Base-by-base conservation (phyloP, 2,888 invertebrate genomes). In the Hipparchia semele region DNA sequence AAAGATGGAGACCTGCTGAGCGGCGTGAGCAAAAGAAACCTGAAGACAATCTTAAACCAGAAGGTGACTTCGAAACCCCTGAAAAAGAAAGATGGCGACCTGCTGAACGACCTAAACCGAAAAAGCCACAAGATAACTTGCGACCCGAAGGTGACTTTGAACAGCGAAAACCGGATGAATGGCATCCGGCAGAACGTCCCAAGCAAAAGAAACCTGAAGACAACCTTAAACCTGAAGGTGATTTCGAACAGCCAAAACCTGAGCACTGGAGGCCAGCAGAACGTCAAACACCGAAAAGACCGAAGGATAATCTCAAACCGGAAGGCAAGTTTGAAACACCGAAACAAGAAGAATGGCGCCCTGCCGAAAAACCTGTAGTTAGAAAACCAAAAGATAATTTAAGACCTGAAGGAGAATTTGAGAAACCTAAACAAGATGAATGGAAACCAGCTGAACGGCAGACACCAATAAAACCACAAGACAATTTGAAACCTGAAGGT, bases 151-250 rank as follows among this genome's bases (percentile, higher is more conserved):
- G 93, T 8, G 90, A 94, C 0, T 94, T 95, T 71, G 94, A 94
- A 76, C 2, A 90, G 87, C 0, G 82, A 82, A 70, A 84, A 81
- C 51, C 51, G 70, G 88, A 89, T 2, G 76, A 87, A 72, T 89
- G 86, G 83, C 80, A 81, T 2, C 90, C 90, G 5, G 89, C 90
- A 2, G 86, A 90, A 79, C 79, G 84, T 6, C 84, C 70, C 51
- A 75, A 67, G 0, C 81, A 80, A 76, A 81, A 79, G 74, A 83
- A 84, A 70, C 88, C 92, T 56, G 39, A 85, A 6, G 95, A 96
- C 79, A 95, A 96, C 82, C 81, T 96, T 0, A 87, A 85, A 70
- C 91, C 95, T 0, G 95, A 96, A 84, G 96, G 96, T 0, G 94
- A 95, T 0, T 95, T 95, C 79, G 89, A 94, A 71, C 81, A 85